phyloP scores from a whole-genome alignment of 2,797 vertebrate species.

The Pelobates cultripes region DNA sequence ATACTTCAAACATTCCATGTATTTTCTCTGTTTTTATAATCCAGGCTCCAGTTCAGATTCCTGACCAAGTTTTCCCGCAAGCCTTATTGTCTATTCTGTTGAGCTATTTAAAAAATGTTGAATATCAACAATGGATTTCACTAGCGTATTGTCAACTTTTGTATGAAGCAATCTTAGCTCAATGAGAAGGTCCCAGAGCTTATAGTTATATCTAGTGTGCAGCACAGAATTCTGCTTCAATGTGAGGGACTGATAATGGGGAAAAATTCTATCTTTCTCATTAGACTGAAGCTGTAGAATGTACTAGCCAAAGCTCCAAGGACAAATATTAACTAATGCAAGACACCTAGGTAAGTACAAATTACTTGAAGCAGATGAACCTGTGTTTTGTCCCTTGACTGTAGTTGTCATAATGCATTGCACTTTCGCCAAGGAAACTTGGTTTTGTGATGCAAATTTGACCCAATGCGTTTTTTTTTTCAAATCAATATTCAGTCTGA shows the following conservation, averaged over 20 bases:
- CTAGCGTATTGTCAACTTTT: slow-evolving; percentile 97
- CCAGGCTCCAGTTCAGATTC: slow-evolving; percentile 89
- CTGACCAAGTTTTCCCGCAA: slow-evolving; percentile 92
- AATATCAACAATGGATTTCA: slow-evolving; percentile 99
- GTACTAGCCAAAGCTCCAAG: slow-evolving; percentile 70
- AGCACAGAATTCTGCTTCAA: slow-evolving; percentile 74
- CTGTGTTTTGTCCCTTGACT: slow-evolving; percentile 4
- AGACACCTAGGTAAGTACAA: slow-evolving; percentile 67
- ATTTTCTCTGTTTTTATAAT: slow-evolving; percentile 76
- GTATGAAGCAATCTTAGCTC: slow-evolving; percentile 99
- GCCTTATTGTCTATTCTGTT: slow-evolving; percentile 97
- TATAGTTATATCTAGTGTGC: slow-evolving; percentile 80
- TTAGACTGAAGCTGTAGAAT: slow-evolving; percentile 71
- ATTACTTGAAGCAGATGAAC: slow-evolving; percentile 47
- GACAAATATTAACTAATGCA: slow-evolving; percentile 62
- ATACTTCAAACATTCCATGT: slow-evolving; percentile 58
- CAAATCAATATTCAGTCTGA: neutral
- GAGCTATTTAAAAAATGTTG: slow-evolving; percentile 99
- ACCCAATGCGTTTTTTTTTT: neutral
- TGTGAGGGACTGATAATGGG: slow-evolving; percentile 78
- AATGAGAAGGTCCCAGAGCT: slow-evolving; percentile 95
- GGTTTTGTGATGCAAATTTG: slow-evolving; percentile 11
- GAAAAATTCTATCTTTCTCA: slow-evolving; percentile 73
- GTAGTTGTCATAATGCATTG: neutral
- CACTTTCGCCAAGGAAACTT: neutral